Conservation (phyloP, 2,113 vertebrate species). For the Chinchilla lanigera region DNA sequence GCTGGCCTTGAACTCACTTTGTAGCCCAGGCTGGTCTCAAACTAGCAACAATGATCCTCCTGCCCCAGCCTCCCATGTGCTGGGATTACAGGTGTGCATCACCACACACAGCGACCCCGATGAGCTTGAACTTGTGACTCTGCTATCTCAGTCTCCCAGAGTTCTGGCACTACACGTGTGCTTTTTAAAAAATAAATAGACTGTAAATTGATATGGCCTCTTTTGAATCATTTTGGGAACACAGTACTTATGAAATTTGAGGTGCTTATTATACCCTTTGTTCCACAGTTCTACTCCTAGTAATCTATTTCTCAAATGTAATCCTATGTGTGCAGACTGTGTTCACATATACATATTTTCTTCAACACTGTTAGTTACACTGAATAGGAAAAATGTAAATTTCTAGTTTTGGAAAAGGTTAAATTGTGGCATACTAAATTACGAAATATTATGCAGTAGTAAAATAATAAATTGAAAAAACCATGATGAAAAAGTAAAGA, state of each 20-base stretch:
- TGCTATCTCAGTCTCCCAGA: neutral
- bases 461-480: constrained; percentile 30
- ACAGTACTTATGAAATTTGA: constrained; percentile 32
- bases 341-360: constrained; percentile 7
- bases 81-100: too few species aligned
- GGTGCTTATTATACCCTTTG: neutral
- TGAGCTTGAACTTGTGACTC: neutral
- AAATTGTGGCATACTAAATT: constrained; percentile 42
- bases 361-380: constrained; percentile 17
- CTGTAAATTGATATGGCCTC: neutral
- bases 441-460: constrained; percentile 3
- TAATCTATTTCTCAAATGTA: constrained; percentile 24
- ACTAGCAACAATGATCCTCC: too few species aligned
- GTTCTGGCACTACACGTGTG: neutral
- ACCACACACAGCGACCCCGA: too few species aligned
- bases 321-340: neutral
- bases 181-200: neutral
- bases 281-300: constrained; percentile 29
- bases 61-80: too few species aligned
- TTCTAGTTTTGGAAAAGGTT: constrained; percentile 55
- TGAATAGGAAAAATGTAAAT: constrained; percentile 44
- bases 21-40: too few species aligned
- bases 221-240: neutral
- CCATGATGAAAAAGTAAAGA: neutral
- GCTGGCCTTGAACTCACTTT: too few species aligned